Conservation (phyloP, 2,113 vertebrate genomes). For the Willisornis vidua region DNA sequence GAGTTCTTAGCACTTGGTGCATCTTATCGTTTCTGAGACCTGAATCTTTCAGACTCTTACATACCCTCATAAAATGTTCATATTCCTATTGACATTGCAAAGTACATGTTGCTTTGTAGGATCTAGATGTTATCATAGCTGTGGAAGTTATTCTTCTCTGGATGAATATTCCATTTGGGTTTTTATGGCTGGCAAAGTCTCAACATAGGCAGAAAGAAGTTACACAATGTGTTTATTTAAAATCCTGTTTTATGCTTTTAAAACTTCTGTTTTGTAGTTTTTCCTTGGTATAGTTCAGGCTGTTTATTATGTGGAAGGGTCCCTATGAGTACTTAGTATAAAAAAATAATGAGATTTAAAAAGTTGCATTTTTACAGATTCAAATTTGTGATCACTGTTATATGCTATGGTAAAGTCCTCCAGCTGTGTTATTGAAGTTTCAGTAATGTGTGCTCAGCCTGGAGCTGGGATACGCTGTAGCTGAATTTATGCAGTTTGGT, state of each 20-base stretch:
- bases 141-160: not conserved
- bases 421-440: not conserved
- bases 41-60: not conserved
- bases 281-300: not conserved
- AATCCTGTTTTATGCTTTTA: not conserved
- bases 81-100: not conserved
- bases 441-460: not conserved
- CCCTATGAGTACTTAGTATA: not conserved
- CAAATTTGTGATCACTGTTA: not conserved
- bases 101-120: not conserved
- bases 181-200: not conserved
- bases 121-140: not conserved
- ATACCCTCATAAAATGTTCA: not conserved
- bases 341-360: not conserved
- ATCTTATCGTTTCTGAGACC: not conserved
- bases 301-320: not conserved
- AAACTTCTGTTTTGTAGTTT: not conserved
- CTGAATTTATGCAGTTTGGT: not conserved
- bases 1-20: not conserved
- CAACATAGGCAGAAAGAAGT: not conserved
- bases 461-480: not conserved
- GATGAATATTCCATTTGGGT: not conserved
- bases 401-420: not conserved
- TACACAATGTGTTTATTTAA: not conserved
- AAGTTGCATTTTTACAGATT: not conserved